Percentiles rank a stretch among this genome's conserved stretches.
phyloP scores from a whole-genome alignment of 92 coral and sea anemone species.

The Paragorgia papillata region DNA sequence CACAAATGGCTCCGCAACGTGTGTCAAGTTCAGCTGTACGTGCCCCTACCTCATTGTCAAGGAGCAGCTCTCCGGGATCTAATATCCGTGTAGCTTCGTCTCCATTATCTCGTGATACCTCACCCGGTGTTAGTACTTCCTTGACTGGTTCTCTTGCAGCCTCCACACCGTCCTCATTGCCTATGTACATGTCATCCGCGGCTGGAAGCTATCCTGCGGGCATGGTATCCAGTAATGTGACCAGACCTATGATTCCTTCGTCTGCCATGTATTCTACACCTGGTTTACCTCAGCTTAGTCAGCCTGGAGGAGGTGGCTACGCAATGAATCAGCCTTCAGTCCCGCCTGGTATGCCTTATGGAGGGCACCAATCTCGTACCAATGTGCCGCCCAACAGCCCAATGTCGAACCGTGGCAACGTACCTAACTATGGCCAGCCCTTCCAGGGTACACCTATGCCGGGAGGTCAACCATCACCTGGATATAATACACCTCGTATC shows the following conservation, averaged over 20 bases:
- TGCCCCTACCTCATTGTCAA: background rate
- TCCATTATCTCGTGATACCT: slow-evolving; percentile 27
- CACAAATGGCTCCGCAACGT: slow-evolving; percentile 36
- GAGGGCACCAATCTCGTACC: slow-evolving; percentile 17
- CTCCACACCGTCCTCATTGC: slow-evolving; percentile 30
- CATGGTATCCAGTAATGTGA: slow-evolving; percentile 11
- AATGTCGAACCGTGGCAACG: slow-evolving; percentile 32
- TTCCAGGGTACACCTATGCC: slow-evolving; percentile 21
- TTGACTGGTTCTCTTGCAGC: slow-evolving; percentile 18
- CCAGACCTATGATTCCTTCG: slow-evolving; percentile 26
- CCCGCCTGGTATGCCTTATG: slow-evolving; percentile 12
- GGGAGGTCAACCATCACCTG: slow-evolving; percentile 21
- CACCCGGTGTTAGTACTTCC: slow-evolving; percentile 29
- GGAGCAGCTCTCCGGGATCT: slow-evolving; percentile 43
- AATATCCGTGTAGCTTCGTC: slow-evolving; percentile 36
- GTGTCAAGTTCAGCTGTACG: slow-evolving; percentile 17
- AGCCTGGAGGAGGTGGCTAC: slow-evolving; percentile 3
- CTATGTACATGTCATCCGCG: slow-evolving; percentile 44
- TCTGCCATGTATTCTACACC: slow-evolving; percentile 35
- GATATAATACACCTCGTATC: slow-evolving; percentile 30
- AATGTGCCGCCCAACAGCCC: slow-evolving; percentile 11
- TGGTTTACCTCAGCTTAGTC: background rate
- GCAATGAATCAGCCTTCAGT: slow-evolving; percentile 31
- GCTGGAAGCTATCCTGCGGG: slow-evolving; percentile 14
- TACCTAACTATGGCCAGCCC: slow-evolving; percentile 33